phyloP scores from a whole-genome alignment of 2,797 vertebrate species.

The Dermochelys coriacea region DNA sequence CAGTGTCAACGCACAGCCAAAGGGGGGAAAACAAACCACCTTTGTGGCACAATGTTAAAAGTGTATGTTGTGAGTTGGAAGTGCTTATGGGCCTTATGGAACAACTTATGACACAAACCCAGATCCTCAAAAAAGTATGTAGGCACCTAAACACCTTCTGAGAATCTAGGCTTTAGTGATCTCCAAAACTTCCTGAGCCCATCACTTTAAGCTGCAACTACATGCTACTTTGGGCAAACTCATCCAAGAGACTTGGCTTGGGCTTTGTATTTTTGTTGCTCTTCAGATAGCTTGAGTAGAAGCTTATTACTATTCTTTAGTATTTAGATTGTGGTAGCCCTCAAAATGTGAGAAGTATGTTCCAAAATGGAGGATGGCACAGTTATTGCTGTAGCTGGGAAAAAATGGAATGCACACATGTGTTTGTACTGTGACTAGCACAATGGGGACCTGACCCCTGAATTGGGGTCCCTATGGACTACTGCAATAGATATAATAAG shows the following conservation, averaged over 20 bases:
- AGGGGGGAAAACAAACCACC: not conserved
- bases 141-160: not conserved
- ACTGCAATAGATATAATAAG: not conserved
- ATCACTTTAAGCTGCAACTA: not conserved
- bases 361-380: constrained; percentile 10
- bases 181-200: constrained; percentile 36
- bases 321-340: not conserved
- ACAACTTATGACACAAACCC: not conserved
- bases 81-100: not conserved
- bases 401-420: not conserved
- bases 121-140: not conserved
- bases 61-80: not conserved
- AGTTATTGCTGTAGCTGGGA: rapidly evolving
- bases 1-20: not conserved
- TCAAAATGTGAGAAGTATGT: constrained; percentile 4
- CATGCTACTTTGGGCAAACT: not conserved
- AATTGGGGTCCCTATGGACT: not conserved
- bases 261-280: not conserved
- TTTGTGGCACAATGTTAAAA: not conserved
- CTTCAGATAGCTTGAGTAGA: not conserved
- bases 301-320: not conserved
- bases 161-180: not conserved
- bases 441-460: not conserved
- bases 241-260: not conserved
- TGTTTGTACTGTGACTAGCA: not conserved